Evolutionary conservation across 2,797 vertebrate genomes (phyloP), one percentile per base, ranked within the genome.

Genomic region (Chaetodon trifasciatus): DNA sequence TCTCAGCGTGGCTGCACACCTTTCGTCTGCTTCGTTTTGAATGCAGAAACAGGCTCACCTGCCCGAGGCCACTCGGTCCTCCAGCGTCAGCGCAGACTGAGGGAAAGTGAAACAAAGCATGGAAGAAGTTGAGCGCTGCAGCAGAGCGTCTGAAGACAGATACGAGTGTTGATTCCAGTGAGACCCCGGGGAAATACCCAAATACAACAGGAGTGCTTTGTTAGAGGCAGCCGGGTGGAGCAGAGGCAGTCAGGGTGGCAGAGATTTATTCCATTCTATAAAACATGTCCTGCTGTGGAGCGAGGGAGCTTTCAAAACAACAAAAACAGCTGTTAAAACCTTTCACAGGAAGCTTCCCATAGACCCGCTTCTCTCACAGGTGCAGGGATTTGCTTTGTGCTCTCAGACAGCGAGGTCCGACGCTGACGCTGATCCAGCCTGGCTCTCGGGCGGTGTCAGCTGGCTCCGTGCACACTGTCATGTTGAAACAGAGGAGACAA

Each of bases 101-200:
- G 9, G 47, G 28, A 6, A 13, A 56, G 66, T 60, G 67, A 75
- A 46, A 40, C 44, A 53, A 62, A 60, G 62, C 57, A 0, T n/a
- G 40, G 40, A 1, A 28, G 70, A 12, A 55, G 60, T 55, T 55
- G 21, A 2, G 1, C 1, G 9, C 16, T 4, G 53, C 35, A 15
- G 50, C 61, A 12, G 52, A 44, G 52, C 9, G 23, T 37, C 49
- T 66, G 61, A 53, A 57, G 65, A 19, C 10, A 11, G 53, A n/a
- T 8, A 53, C 53, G 6, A 58, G 69, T 17, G 50, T 10, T 62
- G 83, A 55, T 65, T 62, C 11, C 32, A 24, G 58, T 21, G 49
- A 19, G 28, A 42, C 75, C 21, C 66, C 11, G 13, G 79, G 79
- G 83, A 85, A 68, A 75, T 58, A 37, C 77, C 77, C 40, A 5